These are phyloP conservation scores for Danio albolineatus DNA, from an alignment of 2,797 vertebrate genomes.

Conservation along the genomic window DNA sequence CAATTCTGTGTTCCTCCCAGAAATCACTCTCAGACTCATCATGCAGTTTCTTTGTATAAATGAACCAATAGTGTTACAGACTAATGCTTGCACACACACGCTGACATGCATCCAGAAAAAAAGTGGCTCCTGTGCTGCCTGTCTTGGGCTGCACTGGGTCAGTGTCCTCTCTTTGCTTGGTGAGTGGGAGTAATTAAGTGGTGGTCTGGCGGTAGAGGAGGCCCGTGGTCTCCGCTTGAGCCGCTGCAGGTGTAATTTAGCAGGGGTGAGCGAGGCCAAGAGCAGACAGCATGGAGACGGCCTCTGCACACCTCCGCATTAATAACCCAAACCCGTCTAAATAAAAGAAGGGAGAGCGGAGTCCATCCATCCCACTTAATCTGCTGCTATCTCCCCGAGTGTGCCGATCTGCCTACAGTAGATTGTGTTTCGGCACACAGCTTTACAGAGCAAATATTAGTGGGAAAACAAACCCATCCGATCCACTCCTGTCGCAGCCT, in stretches of 20 bases:
- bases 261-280: conserved; percentile 21
- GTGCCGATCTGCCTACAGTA: conserved; percentile 46
- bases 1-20: conserved; percentile 35
- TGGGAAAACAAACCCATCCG: conserved; percentile 51
- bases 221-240: conserved; percentile 18
- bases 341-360: conserved; percentile 45
- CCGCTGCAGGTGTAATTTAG: conserved; percentile 50
- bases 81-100: conserved; percentile 17
- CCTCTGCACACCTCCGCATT: conserved; percentile 18
- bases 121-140: conserved; percentile 45
- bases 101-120: not conserved
- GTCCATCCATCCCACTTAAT: conserved; percentile 52
- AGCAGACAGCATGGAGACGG: conserved; percentile 40
- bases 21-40: not conserved
- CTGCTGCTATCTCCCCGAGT: conserved; percentile 44
- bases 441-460: conserved; percentile 59
- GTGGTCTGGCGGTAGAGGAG: conserved; percentile 35
- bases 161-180: conserved; percentile 42
- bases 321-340: conserved; percentile 56
- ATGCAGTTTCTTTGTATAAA: conserved; percentile 36
- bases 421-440: conserved; percentile 47
- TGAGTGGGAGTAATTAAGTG: conserved; percentile 50
- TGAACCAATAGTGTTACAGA: conserved; percentile 36
- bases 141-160: conserved; percentile 35
- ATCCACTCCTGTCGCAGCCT: conserved; percentile 51